Evolutionary conservation across 1,140 invertebrate species (phyloP), one percentile per base, ranked within the genome.

Genomic region (Scaptomyza graminum): DNA sequence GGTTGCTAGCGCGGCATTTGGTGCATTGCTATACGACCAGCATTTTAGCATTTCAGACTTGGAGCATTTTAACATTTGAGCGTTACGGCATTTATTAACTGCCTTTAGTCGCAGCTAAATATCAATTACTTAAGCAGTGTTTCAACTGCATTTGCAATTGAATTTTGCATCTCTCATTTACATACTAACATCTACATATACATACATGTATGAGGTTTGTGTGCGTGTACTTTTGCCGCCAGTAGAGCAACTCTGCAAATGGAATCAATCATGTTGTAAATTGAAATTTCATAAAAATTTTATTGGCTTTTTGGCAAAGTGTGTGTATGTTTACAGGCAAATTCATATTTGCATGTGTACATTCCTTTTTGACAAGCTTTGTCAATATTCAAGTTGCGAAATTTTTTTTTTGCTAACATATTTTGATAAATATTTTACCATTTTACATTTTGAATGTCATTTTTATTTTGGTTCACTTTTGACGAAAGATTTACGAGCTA

Each of bases 111-210:
- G 49, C 49, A 67, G 76, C 81, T 81, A 76, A 84, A 85, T 71
- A 81, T 74, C 81, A 84, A 85, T 81, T 84, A 87, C 82, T 84
- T 84, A 77, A 81, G 74, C 69, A 51, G 37, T 67, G 15, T 59
- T 65, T 62, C 28, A 31, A 31, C 28, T 31, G 28, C 28, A 31
- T 31, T 70, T 74, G 41, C 50, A 69, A 60, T 66, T 85, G 72
- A 43, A 52, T 63, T 57, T 44, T 7, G 22, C 5, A 56, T 43
- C n/a, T n/a, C 12, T 3, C 37, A 41, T 41, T n/a, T 41, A n/a
- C 37, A n/a, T 41, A 41, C 2, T 15, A 54, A 16, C 3, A 6
- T 16, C 46, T 41, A 41, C 18, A 22, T 22, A 22, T 61, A 41
- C 5, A 31, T 31, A 7, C 56, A 65, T 56, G n/a, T n/a, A n/a